Conservation (phyloP, 2,797 vertebrate species). For the Lepilemur ruficaudatus region DNA sequence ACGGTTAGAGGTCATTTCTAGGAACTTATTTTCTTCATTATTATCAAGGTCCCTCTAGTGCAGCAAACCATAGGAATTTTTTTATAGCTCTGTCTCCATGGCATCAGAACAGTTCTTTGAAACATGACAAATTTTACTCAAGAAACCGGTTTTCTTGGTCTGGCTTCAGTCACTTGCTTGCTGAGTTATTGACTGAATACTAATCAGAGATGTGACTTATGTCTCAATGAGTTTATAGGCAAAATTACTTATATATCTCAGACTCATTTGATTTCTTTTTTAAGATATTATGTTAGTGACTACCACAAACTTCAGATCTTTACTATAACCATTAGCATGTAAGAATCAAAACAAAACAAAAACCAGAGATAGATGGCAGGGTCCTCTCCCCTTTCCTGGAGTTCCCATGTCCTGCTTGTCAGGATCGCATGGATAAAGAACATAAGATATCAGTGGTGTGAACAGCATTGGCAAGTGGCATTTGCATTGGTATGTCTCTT, state of each 20-base stretch:
- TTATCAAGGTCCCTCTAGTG: neutral
- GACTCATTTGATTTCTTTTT: slow-evolving; percentile 8
- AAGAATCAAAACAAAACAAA: neutral
- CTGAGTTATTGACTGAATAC: slow-evolving; percentile 17
- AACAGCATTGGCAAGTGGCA: slow-evolving; percentile 27
- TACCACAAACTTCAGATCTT: slow-evolving; percentile 9
- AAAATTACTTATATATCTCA: slow-evolving; percentile 13
- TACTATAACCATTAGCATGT: neutral
- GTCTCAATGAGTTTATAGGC: neutral
- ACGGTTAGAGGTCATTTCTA: slow-evolving; percentile 29
- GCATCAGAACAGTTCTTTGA: slow-evolving; percentile 32
- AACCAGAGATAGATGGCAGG: neutral
- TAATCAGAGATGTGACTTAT: slow-evolving; percentile 18
- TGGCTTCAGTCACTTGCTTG: slow-evolving; percentile 18
- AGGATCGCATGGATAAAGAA: neutral
- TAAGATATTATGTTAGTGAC: neutral
- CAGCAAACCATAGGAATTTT: slow-evolving; percentile 30
- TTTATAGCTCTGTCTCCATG: slow-evolving; percentile 36
- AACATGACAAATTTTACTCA: slow-evolving; percentile 50
- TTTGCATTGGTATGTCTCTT: slow-evolving; percentile 11
- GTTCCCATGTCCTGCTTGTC: neutral
- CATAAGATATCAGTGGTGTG: neutral
- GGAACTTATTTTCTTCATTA: slow-evolving; percentile 36
- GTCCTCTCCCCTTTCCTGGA: neutral
- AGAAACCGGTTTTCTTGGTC: slow-evolving; percentile 30